A percentile compares a stretch with the other conserved stretches of the same genome.
Conservation (phyloP, 2,113 vertebrate genomes). For the Cebus imitator region DNA sequence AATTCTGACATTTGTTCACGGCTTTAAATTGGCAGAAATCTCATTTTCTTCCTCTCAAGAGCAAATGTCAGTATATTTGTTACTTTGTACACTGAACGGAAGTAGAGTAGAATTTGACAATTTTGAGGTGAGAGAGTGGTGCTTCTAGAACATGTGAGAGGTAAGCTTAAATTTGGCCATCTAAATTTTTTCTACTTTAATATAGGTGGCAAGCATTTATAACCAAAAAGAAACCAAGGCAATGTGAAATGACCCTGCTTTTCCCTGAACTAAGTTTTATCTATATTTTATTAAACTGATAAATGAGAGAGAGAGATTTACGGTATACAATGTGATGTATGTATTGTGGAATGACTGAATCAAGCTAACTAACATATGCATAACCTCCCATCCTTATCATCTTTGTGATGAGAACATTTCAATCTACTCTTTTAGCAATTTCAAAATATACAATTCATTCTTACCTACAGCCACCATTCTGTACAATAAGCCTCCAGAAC, state of each 20-base stretch:
- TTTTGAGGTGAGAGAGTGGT: neutral
- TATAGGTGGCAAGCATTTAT: neutral
- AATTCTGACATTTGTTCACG: constrained; percentile 84
- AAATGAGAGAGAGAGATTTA: neutral
- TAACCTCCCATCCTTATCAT: neutral
- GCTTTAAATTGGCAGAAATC: constrained; percentile 83
- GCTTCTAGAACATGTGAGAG: neutral
- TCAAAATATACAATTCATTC: neutral
- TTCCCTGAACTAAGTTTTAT: neutral
- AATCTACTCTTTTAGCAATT: neutral
- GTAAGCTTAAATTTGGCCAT: neutral
- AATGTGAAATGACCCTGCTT: neutral
- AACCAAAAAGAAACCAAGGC: neutral
- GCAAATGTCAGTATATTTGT: constrained; percentile 82
- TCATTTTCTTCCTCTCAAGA: constrained; percentile 81
- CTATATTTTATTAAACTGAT: neutral
- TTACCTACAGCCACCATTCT: neutral
- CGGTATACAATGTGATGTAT: too few species aligned
- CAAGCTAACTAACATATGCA: neutral
- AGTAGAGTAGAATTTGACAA: neutral
- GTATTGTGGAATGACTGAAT: neutral
- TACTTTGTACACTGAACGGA: constrained; percentile 73
- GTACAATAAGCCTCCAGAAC: neutral
- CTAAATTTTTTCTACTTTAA: neutral
- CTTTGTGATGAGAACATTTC: neutral